These are phyloP conservation scores for Xerus rutilus DNA, from an alignment of 2,797 vertebrate genomes.

Conservation along the genomic window DNA sequence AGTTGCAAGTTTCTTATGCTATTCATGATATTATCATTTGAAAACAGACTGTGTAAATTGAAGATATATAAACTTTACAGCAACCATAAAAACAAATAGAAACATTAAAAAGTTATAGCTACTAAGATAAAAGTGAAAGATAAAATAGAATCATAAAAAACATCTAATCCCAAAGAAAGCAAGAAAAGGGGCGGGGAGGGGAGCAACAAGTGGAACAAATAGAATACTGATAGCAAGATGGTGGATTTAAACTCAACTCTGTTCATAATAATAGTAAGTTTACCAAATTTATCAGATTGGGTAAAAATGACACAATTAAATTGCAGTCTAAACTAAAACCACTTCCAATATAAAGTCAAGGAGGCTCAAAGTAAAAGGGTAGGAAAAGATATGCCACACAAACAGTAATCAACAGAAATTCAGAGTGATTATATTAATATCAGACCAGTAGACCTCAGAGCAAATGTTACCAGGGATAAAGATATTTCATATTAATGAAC, in stretches of 20 bases:
- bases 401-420: constrained; percentile 3
- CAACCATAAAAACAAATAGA: constrained; percentile 20
- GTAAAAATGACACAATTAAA: constrained; percentile 14
- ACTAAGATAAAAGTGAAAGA: constrained; percentile 26
- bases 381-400: neutral
- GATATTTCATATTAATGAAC: neutral
- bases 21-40: neutral
- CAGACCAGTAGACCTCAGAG: neutral
- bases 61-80: neutral
- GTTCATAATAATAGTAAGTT: neutral
- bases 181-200: neutral
- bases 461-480: neutral
- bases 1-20: neutral
- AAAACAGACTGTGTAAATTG: neutral
- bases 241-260: neutral
- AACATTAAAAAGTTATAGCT: neutral
- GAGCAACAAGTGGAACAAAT: neutral
- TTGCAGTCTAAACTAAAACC: neutral
- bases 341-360: constrained; percentile 5
- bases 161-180: neutral
- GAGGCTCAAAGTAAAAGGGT: neutral
- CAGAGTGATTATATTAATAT: neutral
- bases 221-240: neutral
- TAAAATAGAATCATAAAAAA: neutral
- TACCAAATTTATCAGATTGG: neutral